Percentiles rank a stretch among this genome's conserved stretches.
Conservation (phyloP, 1,140 invertebrate species). For the Bombus picipes region DNA sequence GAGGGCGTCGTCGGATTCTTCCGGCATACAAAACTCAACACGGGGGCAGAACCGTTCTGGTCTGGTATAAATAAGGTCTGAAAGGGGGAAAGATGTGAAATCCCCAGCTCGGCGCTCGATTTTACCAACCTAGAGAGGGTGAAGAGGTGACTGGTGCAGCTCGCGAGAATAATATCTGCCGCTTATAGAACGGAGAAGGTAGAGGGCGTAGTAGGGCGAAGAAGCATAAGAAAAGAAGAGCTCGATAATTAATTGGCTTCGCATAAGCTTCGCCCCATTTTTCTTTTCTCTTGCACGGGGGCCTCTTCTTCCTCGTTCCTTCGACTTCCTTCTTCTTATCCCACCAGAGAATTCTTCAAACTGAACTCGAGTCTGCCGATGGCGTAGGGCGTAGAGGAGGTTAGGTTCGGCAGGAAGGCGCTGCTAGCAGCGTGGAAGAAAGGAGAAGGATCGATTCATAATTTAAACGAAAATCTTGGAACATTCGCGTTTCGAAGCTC, state of each 20-base stretch:
- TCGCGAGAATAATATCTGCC: conserved; percentile 58
- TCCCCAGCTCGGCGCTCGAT: conserved; percentile 48
- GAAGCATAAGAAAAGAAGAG: conserved; percentile 31
- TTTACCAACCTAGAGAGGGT: conserved; percentile 28
- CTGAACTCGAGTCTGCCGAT: conserved; percentile 29
- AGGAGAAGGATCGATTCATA: conserved; percentile 32
- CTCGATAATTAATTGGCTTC: conserved; percentile 69
- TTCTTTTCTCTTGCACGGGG: conserved; percentile 48
- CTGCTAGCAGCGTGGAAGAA: not conserved
- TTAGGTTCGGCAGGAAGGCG: not conserved
- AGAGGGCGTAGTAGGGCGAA: not conserved
- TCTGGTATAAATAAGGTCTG: conserved; percentile 45
- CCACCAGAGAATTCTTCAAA: conserved; percentile 44
- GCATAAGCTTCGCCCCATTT: conserved; percentile 65
- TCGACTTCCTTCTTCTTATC: conserved; percentile 28
- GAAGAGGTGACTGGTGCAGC: not conserved
- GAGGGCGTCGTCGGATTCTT: conserved; percentile 64
- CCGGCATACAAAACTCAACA: conserved; percentile 61
- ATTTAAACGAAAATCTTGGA: conserved; percentile 66
- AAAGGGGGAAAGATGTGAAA: conserved; percentile 36
- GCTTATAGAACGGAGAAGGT: not conserved
- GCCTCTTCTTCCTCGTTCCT: not conserved
- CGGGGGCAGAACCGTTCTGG: conserved; percentile 46
- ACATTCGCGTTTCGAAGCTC: conserved; percentile 40
- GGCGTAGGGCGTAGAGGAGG: not conserved